These are phyloP conservation scores for Thinocorus orbignyianus DNA, from an alignment of 2,113 vertebrate species.

Conservation along the genomic window DNA sequence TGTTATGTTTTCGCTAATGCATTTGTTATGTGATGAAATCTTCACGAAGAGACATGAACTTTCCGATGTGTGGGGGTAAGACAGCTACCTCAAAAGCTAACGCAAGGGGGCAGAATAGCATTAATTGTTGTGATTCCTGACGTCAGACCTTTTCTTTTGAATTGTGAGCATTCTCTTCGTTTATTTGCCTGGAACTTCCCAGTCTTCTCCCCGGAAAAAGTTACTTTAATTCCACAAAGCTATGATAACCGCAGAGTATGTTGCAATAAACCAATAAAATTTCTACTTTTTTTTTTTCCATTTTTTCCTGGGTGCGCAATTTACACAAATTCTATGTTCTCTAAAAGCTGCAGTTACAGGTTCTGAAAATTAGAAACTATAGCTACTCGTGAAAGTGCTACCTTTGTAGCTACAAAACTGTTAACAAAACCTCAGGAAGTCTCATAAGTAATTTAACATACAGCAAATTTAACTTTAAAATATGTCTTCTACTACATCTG, in stretches of 20 bases:
- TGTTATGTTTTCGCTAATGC: neutral
- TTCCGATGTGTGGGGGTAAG: neutral
- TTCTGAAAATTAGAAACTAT: neutral
- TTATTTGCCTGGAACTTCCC: neutral
- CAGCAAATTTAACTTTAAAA: neutral
- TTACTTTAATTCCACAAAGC: neutral
- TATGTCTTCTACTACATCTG: neutral
- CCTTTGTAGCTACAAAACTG: neutral
- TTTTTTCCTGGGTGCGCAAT: neutral
- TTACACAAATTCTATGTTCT: neutral
- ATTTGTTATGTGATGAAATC: neutral
- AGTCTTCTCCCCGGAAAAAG: neutral
- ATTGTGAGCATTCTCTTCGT: neutral
- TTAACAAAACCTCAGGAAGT: neutral
- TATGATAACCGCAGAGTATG: neutral
- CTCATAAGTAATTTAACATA: neutral
- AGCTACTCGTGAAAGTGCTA: neutral
- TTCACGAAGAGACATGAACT: neutral
- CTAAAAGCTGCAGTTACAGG: neutral
- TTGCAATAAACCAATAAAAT: neutral
- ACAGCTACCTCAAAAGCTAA: neutral
- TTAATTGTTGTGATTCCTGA: slow-evolving; percentile 51
- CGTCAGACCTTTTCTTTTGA: slow-evolving; percentile 9
- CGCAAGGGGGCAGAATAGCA: slow-evolving; percentile 45
- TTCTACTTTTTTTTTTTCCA: neutral